Base-by-base conservation (phyloP, 2,113 vertebrate genomes). In the Cynocephalus volans region DNA sequence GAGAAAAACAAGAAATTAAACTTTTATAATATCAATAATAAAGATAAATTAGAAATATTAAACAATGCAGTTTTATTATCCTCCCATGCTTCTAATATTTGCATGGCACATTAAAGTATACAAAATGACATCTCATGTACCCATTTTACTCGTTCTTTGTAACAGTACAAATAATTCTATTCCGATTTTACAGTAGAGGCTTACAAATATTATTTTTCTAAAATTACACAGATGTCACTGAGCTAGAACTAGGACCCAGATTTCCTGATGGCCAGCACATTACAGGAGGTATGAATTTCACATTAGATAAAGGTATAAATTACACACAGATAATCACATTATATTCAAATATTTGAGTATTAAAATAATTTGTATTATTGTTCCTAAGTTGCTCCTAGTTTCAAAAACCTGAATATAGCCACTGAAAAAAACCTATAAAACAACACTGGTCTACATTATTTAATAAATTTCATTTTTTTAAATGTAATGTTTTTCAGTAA, bases 41-140 rank as follows among this genome's bases (percentile, higher is more conserved):
- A 92, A 85, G 50, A n/a, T 77, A 93, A 81, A 45, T 45, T 62
- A 86, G 41, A 93, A 73, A 88, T 73, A 24, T 88, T 80, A 88
- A 94, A 95, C 10, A 87, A 80, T 77, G 0, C 5, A 67, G 18
- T 67, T 77, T 54, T 89, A 69, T 86, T 93, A 91, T 77, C 41
- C 21, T 79, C 83, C 33, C 26, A 72, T 77, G 13, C 8, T 70
- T 45, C 48, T 84, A 96, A 73, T 13, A 88, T 65, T 41, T 84
- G 45, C 54, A 79, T 58, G 19, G 41, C 23, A 75, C 5, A 69
- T 15, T 90, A 76, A 93, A 85, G 67, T 81, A 90, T 70, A 64
- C 23, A 77, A 90, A 86, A 84, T 33, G 18, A 50, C 50, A 95
- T 41, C 60, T 36, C 11, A 93, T 70, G 4, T 48, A 81, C 21